Base-by-base conservation (phyloP, 2,888 invertebrate genomes). In the Agrotis puta region DNA sequence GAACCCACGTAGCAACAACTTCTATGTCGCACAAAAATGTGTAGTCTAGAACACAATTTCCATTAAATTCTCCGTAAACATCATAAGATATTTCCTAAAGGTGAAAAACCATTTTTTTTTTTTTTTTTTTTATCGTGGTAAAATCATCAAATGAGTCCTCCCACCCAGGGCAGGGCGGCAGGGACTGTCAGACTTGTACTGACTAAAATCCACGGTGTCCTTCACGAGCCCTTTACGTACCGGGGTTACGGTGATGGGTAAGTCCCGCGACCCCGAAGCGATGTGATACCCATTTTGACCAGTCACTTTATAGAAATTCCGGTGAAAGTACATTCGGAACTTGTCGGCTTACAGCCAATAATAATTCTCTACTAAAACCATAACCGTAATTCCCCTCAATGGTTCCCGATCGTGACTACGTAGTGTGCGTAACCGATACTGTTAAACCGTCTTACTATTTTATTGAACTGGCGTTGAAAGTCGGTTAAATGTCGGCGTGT, bases 371-470 rank as follows among this genome's bases (percentile, higher is more conserved):
- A 20, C 59, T 70, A 58, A 75, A 80, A 71, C 82, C 27, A 83
- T 83, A 76, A 76, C 62, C 76, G 82, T 81, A 78, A 76, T 56
- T 83, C 59, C 61, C 53, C 14, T 73, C 45, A 72, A 65, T 53
- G 45, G 77, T 65, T 68, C 61, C 27, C 39, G 66, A 50, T 82
- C 82, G 80, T 83, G 82, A 80, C 80, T 75, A 11, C 39, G 50
- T 56, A 22, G 72, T 76, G 62, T 75, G 77, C 82, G 82, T 82
- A 75, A 82, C 62, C 47, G 74, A 82, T 64, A 76, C 66, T 57
- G 50, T 20, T 24, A 61, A 64, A 62, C 54, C 53, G 65, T 64
- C 63, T 58, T 71, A 78, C 71, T 77, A 75, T 81, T 81, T 81
- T 54, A 75, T 78, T 81, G 43, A 69, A 48, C 64, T 68, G 27